Base-by-base conservation (phyloP, 2,888 invertebrate genomes). In the Eupithecia insigniata region DNA sequence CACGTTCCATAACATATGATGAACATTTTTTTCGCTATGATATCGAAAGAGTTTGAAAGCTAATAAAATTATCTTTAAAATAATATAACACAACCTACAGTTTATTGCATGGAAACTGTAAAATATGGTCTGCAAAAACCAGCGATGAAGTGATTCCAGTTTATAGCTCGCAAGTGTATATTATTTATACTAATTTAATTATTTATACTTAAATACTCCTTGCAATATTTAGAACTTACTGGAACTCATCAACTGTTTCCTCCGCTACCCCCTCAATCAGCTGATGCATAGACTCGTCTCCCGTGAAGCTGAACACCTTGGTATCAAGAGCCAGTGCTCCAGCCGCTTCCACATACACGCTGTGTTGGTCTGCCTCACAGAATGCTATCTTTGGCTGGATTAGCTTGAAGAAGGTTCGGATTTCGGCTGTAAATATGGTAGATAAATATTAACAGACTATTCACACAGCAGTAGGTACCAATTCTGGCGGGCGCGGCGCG, bases 311-410 rank as follows among this genome's bases (percentile, higher is more conserved):
- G 18, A 90, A 77, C 7, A 92, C 74, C 73, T 80, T 87, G 0
- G 86, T 82, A 10, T 86, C 78, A 8, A 91, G 73, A 0, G 78
- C 85, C 6, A 92, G 72, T 2, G 87, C 84, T 12, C 76, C 58
- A 0, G 82, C 84, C 0, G 84, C 90, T 18, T 70, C 73, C 1
- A 75, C 46, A 66, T 86, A 89, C 1, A 81, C 74, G 0, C 83
- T 80, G 26, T 82, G 81, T 0, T 79, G 71, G 3, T 86, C 85
- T n/a, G 80, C 75, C 70, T 89, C 86, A 70, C 92, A 92, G 69
- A 92, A 90, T 0, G 87, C 88, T 73, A 92, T 79, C 78, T 85
- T 89, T 0, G 92, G 92, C 26, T 78, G 74, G 0, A 88, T 82
- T 60, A 89, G 71, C 68, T 87, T 83, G 70, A 92, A 87, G 0